These are phyloP conservation scores for Pedetes capensis DNA, from an alignment of 2,113 vertebrate species.

Conservation along the genomic window DNA sequence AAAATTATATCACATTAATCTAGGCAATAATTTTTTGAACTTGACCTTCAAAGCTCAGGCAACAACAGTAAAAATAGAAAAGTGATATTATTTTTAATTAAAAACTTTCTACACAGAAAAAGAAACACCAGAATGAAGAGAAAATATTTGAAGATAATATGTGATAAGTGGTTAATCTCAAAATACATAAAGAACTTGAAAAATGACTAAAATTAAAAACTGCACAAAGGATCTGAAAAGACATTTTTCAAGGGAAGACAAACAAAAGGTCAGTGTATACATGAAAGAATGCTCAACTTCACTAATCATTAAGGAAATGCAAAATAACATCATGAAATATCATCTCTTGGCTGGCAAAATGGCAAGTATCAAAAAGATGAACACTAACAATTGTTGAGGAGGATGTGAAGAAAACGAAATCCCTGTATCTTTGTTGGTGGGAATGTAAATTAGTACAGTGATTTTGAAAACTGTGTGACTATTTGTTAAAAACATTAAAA, in stretches of 20 bases:
- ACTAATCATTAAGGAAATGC: not conserved
- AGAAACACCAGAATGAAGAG: no score
- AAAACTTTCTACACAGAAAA: not conserved
- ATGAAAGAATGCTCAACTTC: not conserved
- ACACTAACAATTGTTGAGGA: not conserved
- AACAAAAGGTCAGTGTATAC: not conserved
- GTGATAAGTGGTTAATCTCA: not conserved
- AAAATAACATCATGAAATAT: not conserved
- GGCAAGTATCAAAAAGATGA: not conserved
- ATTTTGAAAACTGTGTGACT: not conserved
- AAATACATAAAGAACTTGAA: not conserved
- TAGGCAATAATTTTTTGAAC: not conserved
- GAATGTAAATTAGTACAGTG: not conserved
- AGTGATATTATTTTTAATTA: not conserved
- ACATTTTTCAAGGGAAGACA: not conserved
- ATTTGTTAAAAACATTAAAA: not conserved
- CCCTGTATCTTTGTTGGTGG: not conserved
- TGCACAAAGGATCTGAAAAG: not conserved
- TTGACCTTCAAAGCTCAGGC: not conserved
- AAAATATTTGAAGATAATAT: not conserved
- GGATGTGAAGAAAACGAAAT: not conserved
- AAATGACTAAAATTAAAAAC: not conserved
- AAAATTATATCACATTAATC: not conserved
- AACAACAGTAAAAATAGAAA: not conserved
- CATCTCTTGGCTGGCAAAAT: not conserved